These are phyloP conservation scores for Ptilorrhoa leucosticta DNA, from an alignment of 2,113 vertebrate genomes.

Conservation along the genomic window DNA sequence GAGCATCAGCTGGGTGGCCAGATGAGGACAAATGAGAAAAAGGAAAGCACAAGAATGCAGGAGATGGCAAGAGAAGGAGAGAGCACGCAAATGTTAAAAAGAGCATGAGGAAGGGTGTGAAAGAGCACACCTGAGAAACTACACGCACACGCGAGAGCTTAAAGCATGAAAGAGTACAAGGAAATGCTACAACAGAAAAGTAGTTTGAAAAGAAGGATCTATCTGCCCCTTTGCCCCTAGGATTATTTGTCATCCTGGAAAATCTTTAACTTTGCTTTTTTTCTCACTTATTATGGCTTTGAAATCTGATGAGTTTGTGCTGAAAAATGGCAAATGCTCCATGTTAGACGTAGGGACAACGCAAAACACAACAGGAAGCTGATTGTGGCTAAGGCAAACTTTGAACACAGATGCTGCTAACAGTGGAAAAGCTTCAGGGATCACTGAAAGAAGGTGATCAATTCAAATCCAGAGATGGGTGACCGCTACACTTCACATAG, in stretches of 20 bases:
- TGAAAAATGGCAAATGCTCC: background rate
- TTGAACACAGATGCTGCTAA: background rate
- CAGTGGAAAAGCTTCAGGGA: background rate
- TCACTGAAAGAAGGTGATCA: background rate
- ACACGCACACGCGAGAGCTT: background rate
- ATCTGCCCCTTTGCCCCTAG: background rate
- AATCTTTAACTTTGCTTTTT: background rate
- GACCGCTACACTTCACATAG: background rate
- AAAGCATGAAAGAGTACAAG: background rate
- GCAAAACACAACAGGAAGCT: background rate
- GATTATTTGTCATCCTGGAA: background rate
- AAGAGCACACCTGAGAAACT: accelerated
- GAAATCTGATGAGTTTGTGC: background rate
- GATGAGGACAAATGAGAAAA: background rate
- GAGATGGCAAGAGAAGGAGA: background rate
- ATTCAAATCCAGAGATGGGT: background rate
- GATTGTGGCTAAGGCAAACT: background rate
- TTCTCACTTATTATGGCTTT: background rate
- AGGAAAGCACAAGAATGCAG: background rate
- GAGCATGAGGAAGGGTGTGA: background rate
- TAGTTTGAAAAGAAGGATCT: background rate
- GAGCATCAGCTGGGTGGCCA: background rate
- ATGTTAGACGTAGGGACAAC: background rate
- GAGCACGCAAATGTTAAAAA: background rate
- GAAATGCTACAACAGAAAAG: background rate